phyloP scores from a whole-genome alignment of 2,113 vertebrate species.

The Forbesichthys papilliferus region DNA sequence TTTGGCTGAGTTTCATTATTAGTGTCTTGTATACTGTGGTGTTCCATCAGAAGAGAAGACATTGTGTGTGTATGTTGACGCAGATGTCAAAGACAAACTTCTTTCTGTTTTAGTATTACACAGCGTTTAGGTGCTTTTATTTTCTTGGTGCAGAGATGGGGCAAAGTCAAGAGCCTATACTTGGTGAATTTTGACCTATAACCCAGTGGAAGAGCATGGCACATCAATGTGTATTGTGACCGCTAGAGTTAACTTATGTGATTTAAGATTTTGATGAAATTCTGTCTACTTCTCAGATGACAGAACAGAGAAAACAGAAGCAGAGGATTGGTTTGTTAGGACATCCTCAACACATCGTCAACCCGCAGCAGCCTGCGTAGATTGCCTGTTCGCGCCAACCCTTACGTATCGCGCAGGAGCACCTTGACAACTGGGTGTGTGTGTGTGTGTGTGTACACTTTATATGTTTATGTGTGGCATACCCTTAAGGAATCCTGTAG shows the following conservation, averaged over 20 bases:
- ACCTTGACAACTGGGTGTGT: neutral
- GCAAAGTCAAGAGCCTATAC: too few relatives aligned
- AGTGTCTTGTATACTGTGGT: slow-evolving; percentile 33
- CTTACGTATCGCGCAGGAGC: neutral
- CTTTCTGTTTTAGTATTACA: neutral
- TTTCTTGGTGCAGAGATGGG: neutral
- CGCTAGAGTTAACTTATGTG: too few relatives aligned
- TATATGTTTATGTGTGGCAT: too few relatives aligned
- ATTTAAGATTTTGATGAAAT: slow-evolving; percentile 24
- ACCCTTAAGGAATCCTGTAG: slow-evolving; percentile 18
- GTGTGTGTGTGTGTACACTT: neutral
- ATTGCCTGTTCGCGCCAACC: neutral
- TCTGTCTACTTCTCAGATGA: slow-evolving; percentile 87
- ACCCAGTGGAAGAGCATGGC: neutral
- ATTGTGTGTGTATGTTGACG: slow-evolving; percentile 18
- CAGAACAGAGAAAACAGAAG: slow-evolving; percentile 98
- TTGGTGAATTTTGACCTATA: neutral
- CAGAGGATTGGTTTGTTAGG: slow-evolving; percentile 94
- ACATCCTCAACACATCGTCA: slow-evolving; percentile 91
- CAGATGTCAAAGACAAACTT: neutral
- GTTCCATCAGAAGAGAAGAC: slow-evolving; percentile 43
- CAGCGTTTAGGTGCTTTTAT: too few relatives aligned
- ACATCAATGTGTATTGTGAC: neutral
- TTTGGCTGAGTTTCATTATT: slow-evolving; percentile 57
- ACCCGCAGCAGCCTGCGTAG: slow-evolving; percentile 93